phyloP scores from a whole-genome alignment of 2,113 vertebrate species.

The Poeciliopsis prolifica region DNA sequence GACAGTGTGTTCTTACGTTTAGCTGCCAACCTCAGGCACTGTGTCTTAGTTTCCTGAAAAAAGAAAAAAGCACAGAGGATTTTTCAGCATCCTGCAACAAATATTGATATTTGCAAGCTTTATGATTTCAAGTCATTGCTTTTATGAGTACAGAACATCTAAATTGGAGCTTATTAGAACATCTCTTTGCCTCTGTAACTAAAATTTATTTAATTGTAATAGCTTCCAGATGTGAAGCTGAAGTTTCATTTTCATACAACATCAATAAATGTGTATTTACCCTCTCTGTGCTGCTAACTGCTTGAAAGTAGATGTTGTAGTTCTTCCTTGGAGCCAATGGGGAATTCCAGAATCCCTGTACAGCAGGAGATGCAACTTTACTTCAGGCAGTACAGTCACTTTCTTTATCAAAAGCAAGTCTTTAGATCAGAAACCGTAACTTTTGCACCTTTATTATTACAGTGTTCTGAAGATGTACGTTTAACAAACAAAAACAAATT shows the following conservation, averaged over 20 bases:
- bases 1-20: constrained; percentile 88
- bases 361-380: constrained; percentile 8
- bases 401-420: neutral
- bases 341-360: constrained; percentile 93
- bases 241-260: neutral
- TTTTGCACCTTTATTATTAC: neutral
- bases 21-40: constrained; percentile 95
- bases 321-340: constrained; percentile 94
- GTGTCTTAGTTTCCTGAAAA: constrained; percentile 95
- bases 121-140: neutral
- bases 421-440: neutral
- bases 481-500: too few relatives aligned
- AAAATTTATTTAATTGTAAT: constrained; percentile 1
- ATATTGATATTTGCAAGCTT: neutral
- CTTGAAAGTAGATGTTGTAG: constrained; percentile 99
- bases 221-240: neutral
- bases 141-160: neutral
- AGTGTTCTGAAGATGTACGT: too few relatives aligned
- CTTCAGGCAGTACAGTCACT: neutral
- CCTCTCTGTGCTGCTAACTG: constrained; percentile 98
- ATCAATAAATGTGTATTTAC: constrained; percentile 70
- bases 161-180: neutral
- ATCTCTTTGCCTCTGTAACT: neutral
- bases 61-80: constrained; percentile 26
- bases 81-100: neutral